Conservation (phyloP, 2,888 invertebrate species). For the Andrena dorsata region DNA sequence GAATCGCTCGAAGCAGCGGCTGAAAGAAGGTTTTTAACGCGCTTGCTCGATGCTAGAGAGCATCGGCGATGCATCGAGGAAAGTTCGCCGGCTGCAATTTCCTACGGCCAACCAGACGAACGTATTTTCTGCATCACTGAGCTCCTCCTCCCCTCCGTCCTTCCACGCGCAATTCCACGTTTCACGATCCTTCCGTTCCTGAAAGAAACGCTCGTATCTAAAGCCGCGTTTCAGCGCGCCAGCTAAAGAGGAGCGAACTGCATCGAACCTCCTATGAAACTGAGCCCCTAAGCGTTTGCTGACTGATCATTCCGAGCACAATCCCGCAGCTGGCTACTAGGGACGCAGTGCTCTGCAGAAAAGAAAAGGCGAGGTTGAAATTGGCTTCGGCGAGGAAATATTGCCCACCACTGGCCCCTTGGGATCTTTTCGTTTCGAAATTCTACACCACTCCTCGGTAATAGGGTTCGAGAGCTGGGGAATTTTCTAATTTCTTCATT, state of each 20-base stretch:
- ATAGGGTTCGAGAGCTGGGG: not conserved
- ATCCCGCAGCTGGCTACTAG: not conserved
- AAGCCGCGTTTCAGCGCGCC: slow-evolving; percentile 18
- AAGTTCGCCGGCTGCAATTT: slow-evolving; percentile 61
- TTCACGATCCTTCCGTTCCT: slow-evolving; percentile 30
- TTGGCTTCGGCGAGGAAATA: too few species aligned
- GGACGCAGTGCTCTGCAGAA: not conserved
- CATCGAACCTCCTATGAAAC: slow-evolving; percentile 34
- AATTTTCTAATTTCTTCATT: not conserved
- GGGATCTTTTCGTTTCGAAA: not conserved
- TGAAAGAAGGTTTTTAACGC: slow-evolving; percentile 16
- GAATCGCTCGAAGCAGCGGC: not conserved
- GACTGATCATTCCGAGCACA: slow-evolving; percentile 8
- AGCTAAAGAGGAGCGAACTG: slow-evolving; percentile 10
- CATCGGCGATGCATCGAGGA: slow-evolving; percentile 51
- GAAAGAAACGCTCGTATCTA: slow-evolving; percentile 19
- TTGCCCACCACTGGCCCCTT: not conserved
- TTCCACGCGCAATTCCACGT: slow-evolving; percentile 33
- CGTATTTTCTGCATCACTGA: slow-evolving; percentile 63
- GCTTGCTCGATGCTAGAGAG: slow-evolving; percentile 23
- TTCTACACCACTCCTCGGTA: not conserved
- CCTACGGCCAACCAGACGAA: slow-evolving; percentile 49
- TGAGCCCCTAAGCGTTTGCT: slow-evolving; percentile 1
- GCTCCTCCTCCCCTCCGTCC: slow-evolving; percentile 16
- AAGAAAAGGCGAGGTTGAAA: too few species aligned